Evolutionary conservation across 2,888 invertebrate species (phyloP).

Genomic region (Chymomyza amoena): DNA sequence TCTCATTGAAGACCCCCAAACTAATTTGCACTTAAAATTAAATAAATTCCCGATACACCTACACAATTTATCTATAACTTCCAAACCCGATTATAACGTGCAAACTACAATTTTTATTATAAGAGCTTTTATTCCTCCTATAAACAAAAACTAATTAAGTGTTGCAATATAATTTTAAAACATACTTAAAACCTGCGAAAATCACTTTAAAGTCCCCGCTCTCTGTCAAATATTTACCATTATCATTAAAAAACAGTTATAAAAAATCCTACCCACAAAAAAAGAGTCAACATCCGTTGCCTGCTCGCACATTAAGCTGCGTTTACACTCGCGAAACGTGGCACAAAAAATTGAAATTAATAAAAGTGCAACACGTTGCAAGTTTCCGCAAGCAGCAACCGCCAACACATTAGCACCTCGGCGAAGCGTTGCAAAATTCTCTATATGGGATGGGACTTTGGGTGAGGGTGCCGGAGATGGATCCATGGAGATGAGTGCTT

Average conservation of each 20-base stretch:
- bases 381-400: slow-evolving; percentile 25
- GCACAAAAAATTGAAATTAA: slow-evolving; percentile 34
- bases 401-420: not conserved
- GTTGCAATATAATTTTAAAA: too few relatives aligned
- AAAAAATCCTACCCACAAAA: not conserved
- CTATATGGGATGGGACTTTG: not conserved
- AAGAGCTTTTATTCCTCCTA: too few relatives aligned
- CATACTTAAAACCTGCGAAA: not conserved
- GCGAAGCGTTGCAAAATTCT: not conserved
- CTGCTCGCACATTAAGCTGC: not conserved
- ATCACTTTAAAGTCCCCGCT: not conserved
- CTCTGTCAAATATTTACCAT: not conserved
- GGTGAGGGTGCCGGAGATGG: not conserved
- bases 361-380: slow-evolving; percentile 42
- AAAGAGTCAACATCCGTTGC: not conserved
- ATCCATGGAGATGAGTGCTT: slow-evolving; percentile 13
- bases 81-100: too few relatives aligned
- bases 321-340: not conserved
- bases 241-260: not conserved
- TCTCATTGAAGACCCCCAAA: too few relatives aligned
- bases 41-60: too few relatives aligned
- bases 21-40: too few relatives aligned
- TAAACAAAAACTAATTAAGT: too few relatives aligned
- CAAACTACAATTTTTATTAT: too few relatives aligned
- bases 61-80: too few relatives aligned